Conservation (phyloP, 2,797 vertebrate genomes). For the Hyperoplus lanceolatus region DNA sequence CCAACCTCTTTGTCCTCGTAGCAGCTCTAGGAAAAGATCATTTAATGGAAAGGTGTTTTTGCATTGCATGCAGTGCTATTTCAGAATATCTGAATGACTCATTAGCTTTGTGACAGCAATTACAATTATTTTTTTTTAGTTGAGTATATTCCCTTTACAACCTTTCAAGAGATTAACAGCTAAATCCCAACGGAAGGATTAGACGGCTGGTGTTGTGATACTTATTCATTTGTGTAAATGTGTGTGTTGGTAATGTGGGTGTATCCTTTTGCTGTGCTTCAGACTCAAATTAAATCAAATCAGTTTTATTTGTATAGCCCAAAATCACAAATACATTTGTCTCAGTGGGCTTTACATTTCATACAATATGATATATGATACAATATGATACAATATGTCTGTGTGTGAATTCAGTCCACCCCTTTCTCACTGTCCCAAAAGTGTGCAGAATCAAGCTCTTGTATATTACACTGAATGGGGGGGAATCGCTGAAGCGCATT, state of each 20-base stretch:
- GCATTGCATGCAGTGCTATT: constrained; percentile 52
- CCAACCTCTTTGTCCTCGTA: constrained; percentile 32
- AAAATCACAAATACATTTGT: too few species aligned
- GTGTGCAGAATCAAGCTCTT: constrained; percentile 39
- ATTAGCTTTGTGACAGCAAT: constrained; percentile 83
- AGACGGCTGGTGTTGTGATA: constrained; percentile 63
- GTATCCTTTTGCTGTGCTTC: constrained; percentile 16
- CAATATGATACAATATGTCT: neutral
- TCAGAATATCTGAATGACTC: constrained; percentile 71
- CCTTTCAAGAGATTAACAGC: constrained; percentile 76
- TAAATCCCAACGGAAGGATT: constrained; percentile 76
- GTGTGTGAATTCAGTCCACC: constrained; percentile 30
- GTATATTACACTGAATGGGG: constrained; percentile 26
- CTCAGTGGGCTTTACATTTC: too few species aligned
- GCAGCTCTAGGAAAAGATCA: constrained; percentile 35
- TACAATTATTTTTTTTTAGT: constrained; percentile 74
- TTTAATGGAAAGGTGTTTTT: constrained; percentile 51
- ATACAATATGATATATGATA: too few species aligned
- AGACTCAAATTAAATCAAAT: neutral
- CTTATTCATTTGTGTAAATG: constrained; percentile 33
- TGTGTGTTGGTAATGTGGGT: constrained; percentile 2
- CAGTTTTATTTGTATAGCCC: too few species aligned
- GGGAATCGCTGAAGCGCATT: constrained; percentile 32
- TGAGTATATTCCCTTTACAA: constrained; percentile 66
- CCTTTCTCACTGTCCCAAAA: constrained; percentile 19